Percentiles rank a stretch among this genome's conserved stretches.
Conservation (phyloP, 2,113 vertebrate species). For the Cepphus grylle region DNA sequence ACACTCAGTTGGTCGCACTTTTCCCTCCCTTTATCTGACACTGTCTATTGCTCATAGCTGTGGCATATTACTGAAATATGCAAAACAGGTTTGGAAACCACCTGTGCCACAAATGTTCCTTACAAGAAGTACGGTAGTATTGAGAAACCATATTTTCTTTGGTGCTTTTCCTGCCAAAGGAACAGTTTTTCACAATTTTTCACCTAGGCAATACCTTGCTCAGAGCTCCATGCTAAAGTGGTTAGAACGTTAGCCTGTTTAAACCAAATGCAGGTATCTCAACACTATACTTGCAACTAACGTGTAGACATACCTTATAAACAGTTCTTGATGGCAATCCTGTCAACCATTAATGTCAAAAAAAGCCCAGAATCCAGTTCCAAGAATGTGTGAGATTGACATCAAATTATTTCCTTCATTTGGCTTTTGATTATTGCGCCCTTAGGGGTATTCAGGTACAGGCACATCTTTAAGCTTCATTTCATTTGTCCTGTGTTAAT, state of each 20-base stretch:
- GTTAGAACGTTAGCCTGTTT: background rate
- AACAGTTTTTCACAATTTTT: background rate
- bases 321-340: background rate
- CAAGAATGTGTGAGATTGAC: slow-evolving; percentile 48
- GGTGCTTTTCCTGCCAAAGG: background rate
- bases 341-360: background rate
- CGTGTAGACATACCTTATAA: background rate
- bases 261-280: background rate
- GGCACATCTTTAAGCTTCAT: slow-evolving; percentile 22
- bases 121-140: background rate
- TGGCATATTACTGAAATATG: background rate
- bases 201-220: background rate
- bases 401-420: slow-evolving; percentile 53
- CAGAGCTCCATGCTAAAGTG: background rate
- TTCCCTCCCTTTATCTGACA: background rate
- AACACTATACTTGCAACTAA: background rate
- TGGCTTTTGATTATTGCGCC: slow-evolving; percentile 8
- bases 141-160: background rate
- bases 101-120: background rate
- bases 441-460: slow-evolving; percentile 52
- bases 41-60: background rate
- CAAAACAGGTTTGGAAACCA: background rate
- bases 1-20: background rate
- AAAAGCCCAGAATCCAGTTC: background rate
- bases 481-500: slow-evolving; percentile 46